A percentile compares a stretch with the other conserved stretches of the same genome.
These are phyloP conservation scores for Xestobium rufovillosum DNA, from an alignment of 2,888 invertebrate genomes.

Conservation along the genomic window DNA sequence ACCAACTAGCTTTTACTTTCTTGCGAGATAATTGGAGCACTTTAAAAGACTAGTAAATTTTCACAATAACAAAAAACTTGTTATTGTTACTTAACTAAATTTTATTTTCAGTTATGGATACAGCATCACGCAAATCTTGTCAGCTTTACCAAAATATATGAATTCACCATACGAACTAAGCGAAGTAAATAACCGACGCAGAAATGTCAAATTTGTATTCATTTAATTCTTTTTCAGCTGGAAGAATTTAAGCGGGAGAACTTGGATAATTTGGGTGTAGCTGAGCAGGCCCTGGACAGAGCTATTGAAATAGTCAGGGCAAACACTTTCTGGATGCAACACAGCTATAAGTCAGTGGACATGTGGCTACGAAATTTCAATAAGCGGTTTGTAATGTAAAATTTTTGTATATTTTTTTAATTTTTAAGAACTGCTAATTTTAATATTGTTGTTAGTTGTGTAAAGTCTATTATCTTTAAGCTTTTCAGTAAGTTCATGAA, in stretches of 20 bases:
- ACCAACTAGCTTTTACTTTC: conserved; percentile 54
- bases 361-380: conserved; percentile 35
- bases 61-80: neutral
- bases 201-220: conserved; percentile 4
- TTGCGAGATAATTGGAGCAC: conserved; percentile 46
- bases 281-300: conserved; percentile 46
- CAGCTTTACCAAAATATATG: conserved; percentile 47
- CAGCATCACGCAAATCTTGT: conserved; percentile 48
- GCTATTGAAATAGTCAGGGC: conserved; percentile 47
- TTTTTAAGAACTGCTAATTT: no score
- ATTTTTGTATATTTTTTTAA: no score
- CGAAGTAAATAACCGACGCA: conserved; percentile 30
- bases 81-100: conserved; percentile 4
- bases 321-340: conserved; percentile 53
- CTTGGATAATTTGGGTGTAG: conserved; percentile 44
- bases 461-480: no score
- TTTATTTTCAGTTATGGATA: conserved; percentile 45
- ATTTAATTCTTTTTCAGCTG: conserved; percentile 31
- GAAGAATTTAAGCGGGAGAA: conserved; percentile 40
- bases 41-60: conserved; percentile 41
- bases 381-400: conserved; percentile 28
- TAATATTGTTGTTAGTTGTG: no score
- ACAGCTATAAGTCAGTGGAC: conserved; percentile 42
- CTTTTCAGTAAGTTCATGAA: no score
- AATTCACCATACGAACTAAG: conserved; percentile 43